These are phyloP conservation scores for Anneissia japonica DNA, from an alignment of 35 echinoderm and acorn worm genomes.

Conservation along the genomic window DNA sequence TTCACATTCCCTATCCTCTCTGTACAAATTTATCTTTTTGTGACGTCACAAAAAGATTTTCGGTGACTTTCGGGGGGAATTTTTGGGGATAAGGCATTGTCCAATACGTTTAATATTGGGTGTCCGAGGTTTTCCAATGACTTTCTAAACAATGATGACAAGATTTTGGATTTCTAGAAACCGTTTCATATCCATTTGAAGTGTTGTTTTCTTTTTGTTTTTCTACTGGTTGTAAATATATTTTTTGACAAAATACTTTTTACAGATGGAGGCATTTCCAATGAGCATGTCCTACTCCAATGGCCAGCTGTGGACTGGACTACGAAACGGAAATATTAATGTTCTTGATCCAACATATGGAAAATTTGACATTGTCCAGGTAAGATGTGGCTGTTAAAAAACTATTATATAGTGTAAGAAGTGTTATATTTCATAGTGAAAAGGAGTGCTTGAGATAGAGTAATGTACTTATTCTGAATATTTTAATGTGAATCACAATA, in stretches of 20 bases:
- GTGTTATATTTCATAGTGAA: neutral
- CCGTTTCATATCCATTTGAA: too few species aligned
- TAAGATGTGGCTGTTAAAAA: conserved; percentile 1
- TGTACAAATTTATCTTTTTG: too few species aligned
- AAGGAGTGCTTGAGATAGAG: neutral
- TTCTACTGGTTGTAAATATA: neutral
- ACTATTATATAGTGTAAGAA: neutral
- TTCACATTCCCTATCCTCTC: too few species aligned
- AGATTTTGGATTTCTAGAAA: too few species aligned
- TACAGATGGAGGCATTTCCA: conserved; percentile 72
- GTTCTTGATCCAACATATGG: conserved; percentile 60
- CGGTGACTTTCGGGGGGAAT: too few species aligned
- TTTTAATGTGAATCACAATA: too few species aligned
- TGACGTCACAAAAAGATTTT: too few species aligned
- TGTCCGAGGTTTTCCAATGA: too few species aligned
- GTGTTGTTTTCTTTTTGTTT: neutral
- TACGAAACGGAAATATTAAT: conserved; percentile 46
- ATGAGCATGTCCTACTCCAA: conserved; percentile 85
- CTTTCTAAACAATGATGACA: too few species aligned
- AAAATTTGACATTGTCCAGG: conserved; percentile 81
- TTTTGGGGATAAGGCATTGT: too few species aligned
- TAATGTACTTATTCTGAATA: neutral
- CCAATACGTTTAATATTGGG: too few species aligned
- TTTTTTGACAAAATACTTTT: neutral
- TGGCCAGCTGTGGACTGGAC: conserved; percentile 77